Evolutionary conservation across 1,140 invertebrate genomes (phyloP).

Genomic region (Zaprionus taronus): DNA sequence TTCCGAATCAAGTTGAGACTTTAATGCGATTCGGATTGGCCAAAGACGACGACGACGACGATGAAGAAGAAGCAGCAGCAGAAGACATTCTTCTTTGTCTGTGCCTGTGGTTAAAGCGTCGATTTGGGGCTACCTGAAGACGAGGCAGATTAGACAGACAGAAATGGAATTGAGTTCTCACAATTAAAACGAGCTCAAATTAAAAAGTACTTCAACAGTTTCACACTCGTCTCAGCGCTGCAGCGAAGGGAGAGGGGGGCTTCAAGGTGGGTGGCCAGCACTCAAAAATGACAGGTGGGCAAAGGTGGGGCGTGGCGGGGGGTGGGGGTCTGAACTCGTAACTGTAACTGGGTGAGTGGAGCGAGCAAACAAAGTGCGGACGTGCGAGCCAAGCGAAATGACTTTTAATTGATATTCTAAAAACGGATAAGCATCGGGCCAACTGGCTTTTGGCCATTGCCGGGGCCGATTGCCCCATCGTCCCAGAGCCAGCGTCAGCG

Average conservation of each 20-base stretch:
- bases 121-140: background rate
- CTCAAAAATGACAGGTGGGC: background rate
- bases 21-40: slow-evolving; percentile 60
- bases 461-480: slow-evolving; percentile 8
- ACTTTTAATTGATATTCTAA: slow-evolving; percentile 83
- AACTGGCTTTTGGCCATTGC: background rate
- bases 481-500: slow-evolving; percentile 1
- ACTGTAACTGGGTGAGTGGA: slow-evolving; percentile 66
- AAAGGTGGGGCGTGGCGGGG: no score
- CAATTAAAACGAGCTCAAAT: slow-evolving; percentile 83
- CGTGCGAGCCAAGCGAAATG: slow-evolving; percentile 75
- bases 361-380: slow-evolving; percentile 46
- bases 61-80: background rate
- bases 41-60: background rate
- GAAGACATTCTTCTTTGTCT: no score
- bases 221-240: slow-evolving; percentile 54
- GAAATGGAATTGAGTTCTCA: slow-evolving; percentile 82
- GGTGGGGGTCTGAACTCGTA: background rate
- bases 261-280: background rate
- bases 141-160: slow-evolving; percentile 25
- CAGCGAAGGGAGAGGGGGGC: background rate
- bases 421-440: slow-evolving; percentile 76
- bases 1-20: slow-evolving; percentile 38
- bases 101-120: no score
- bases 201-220: slow-evolving; percentile 82